Evolutionary conservation across 2,888 invertebrate genomes (phyloP), one percentile per base, ranked within the genome.

Genomic region (Thymelicus acteon): DNA sequence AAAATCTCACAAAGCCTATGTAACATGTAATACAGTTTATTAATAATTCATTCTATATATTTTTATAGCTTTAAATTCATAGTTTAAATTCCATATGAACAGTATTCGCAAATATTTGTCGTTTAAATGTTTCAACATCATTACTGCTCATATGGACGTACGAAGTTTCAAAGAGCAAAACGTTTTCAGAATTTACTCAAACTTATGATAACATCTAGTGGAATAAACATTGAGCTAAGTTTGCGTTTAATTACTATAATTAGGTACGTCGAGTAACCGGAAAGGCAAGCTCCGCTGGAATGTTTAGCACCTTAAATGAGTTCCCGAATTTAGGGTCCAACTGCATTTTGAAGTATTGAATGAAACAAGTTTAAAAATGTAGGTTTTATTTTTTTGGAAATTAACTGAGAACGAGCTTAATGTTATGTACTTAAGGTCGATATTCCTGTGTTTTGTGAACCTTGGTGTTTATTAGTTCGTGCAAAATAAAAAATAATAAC

Each of bases 401-500:
- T 52, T 19, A 7, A 54, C 24, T 24, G 54, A 54, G 24, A 54
- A 54, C 49, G 40, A 37, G 8, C 48, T 57, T 48, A 15, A 58
- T 60, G 37, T 48, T 7, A 19, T 13, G 7, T 6, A 15, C 7
- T 8, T 19, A 62, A 24, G 37, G 62, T 47, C 44, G 62, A 44
- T 37, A 57, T 68, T 68, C 12, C n/a, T 24, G 1, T 54, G 44
- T 47, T 66, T 39, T 3, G 24, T 37, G 40, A 15, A 39, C 58
- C 60, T 82, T 40, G 19, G 19, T 67, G 52, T 61, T 44, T 83
- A 84, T 85, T 85, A 85, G 81, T 86, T 81, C 75, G 79, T 79
- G 79, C 80, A 84, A 83, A 88, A 86, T 86, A 86, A 87, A 90
- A 87, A 88, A 89, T 85, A 87, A 86, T 88, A 86, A 82, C 80